phyloP scores from a whole-genome alignment of 2,113 vertebrate genomes.

The Amphiprion ocellaris region DNA sequence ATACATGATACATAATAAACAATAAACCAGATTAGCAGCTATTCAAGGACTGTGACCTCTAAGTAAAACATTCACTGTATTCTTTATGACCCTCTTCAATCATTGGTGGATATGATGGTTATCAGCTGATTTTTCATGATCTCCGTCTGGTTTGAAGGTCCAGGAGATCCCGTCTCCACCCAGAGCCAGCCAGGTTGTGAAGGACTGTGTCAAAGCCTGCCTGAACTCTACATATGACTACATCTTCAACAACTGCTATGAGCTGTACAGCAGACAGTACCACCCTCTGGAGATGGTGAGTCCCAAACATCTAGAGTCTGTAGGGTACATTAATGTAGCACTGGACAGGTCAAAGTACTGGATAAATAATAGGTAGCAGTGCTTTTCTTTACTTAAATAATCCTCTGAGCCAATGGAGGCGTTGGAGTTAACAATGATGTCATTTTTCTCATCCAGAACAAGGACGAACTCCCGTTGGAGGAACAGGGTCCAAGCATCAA shows the following conservation, averaged over 20 bases:
- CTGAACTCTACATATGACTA: slow-evolving; percentile 98
- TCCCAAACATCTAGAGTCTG: slow-evolving; percentile 16
- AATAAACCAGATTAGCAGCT: too few relatives aligned
- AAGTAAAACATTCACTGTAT: too few relatives aligned
- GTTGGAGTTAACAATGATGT: neutral
- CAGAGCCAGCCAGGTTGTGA: slow-evolving; percentile 97
- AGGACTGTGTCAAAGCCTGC: slow-evolving; percentile 97
- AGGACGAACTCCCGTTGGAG: slow-evolving; percentile 91
- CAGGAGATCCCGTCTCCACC: slow-evolving; percentile 98
- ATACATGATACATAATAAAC: too few relatives aligned
- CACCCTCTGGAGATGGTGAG: slow-evolving; percentile 90
- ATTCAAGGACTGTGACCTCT: too few relatives aligned
- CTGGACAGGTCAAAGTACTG: neutral
- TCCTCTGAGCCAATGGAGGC: neutral
- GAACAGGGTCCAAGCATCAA: slow-evolving; percentile 96
- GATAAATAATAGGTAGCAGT: neutral
- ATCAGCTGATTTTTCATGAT: neutral
- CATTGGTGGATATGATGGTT: too few relatives aligned
- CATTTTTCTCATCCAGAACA: slow-evolving; percentile 82
- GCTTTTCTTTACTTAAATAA: neutral
- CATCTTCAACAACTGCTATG: slow-evolving; percentile 98
- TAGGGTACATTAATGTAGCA: neutral
- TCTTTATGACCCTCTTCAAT: too few relatives aligned
- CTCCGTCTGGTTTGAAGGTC: slow-evolving; percentile 84
- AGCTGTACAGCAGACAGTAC: slow-evolving; percentile 95